A percentile compares a stretch with the other conserved stretches of the same genome.
Evolutionary conservation across 2,888 invertebrate genomes (phyloP).

Genomic region (Drosophila limbata): DNA sequence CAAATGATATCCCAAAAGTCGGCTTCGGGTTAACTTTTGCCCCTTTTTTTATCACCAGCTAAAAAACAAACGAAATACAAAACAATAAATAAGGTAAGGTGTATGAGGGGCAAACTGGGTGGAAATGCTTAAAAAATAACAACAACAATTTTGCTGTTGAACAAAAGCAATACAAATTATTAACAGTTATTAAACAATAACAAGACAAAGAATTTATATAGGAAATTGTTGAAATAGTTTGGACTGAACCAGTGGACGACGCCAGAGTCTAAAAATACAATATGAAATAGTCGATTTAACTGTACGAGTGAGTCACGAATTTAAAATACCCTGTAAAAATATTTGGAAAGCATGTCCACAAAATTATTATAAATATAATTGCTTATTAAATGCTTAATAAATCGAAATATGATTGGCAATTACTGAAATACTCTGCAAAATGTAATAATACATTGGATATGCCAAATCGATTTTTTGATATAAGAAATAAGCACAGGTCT

Average conservation of each 20-base stretch:
- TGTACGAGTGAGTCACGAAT: slow-evolving; percentile 6
- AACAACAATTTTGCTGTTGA: slow-evolving; percentile 45
- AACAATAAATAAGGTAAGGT: slow-evolving; percentile 31
- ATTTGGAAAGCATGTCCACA: background rate
- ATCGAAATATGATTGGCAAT: background rate
- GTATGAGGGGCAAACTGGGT: background rate
- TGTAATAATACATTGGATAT: no score
- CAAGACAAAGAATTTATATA: slow-evolving; percentile 45
- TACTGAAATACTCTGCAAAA: background rate
- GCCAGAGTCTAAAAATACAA: slow-evolving; percentile 66
- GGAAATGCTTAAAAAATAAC: slow-evolving; percentile 26
- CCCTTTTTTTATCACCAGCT: slow-evolving; percentile 38
- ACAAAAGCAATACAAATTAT: slow-evolving; percentile 69
- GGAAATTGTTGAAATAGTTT: slow-evolving; percentile 57
- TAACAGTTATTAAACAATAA: slow-evolving; percentile 77
- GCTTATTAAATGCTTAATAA: background rate
- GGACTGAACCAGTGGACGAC: slow-evolving; percentile 34
- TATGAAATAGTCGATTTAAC: slow-evolving; percentile 19
- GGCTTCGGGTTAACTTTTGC: slow-evolving; percentile 34
- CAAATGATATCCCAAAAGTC: slow-evolving; percentile 47
- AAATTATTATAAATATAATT: background rate
- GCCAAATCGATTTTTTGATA: no score
- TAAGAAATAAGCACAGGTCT: no score
- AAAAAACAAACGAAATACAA: slow-evolving; percentile 22
- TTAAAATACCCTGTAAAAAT: slow-evolving; percentile 28